Base-by-base conservation (phyloP, 1,140 invertebrate genomes). In the Andrena cerasifolii region DNA sequence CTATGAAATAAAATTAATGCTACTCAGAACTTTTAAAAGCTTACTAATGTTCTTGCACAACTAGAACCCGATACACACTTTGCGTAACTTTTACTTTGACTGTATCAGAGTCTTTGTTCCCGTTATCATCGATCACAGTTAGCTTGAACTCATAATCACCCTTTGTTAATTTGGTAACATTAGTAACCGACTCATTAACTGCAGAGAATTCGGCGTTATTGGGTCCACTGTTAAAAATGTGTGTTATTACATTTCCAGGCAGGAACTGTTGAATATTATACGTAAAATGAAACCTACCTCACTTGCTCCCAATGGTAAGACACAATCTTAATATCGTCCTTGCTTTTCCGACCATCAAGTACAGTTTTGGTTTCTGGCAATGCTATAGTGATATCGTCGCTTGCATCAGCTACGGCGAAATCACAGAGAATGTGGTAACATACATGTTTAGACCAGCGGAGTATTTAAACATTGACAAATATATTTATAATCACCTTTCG, bases 81-180 rank as follows among this genome's bases (percentile, higher is more conserved):
- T 98, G 97, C 73, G 97, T 96, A n/a, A 99, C 97, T 80, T 95
- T 96, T 18, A 99, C 93, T 86, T 93, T 94, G 26, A 96, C 94
- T 45, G 93, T 94, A 89, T 96, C 95, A 18, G 94, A 94, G 28
- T 96, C 95, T 24, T 95, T 95, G 87, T 98, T 98, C 51, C 95
- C 95, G 86, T 96, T 96, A 82, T 96, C 96, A 91, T 99, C 98
- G 18, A 95, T 94, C 1, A 99, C 97, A 18, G 95, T 97, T 54
- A 99, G 91, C 86, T 96, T 95, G 89, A 99, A 97, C 66, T 94
- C 91, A 88, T 99, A 99, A 67, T 95, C 93, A 10, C 98, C 98
- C 86, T 97, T 96, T 0, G 96, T 97, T 16, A 99, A 93, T 10
- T 94, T 94, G 21, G 96, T 96, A 3, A 96, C 95, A 90, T 97